phyloP scores from a whole-genome alignment of 1,140 invertebrate genomes.

The Chrysomallon squamiferum region DNA sequence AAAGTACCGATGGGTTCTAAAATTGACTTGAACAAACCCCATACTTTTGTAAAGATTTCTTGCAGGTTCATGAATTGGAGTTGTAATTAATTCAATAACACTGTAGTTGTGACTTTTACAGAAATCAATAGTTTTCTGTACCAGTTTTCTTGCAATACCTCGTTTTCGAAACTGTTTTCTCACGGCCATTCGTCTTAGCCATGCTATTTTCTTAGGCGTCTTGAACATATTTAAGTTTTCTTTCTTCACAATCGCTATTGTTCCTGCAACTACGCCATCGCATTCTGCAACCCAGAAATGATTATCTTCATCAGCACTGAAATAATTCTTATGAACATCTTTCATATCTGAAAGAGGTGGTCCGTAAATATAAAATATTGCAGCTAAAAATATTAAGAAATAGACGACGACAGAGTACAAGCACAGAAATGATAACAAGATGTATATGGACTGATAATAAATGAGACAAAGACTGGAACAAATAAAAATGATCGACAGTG shows the following conservation, averaged over 20 bases:
- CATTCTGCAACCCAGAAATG: constrained; percentile 30
- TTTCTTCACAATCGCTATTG: constrained; percentile 27
- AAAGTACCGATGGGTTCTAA: constrained; percentile 23
- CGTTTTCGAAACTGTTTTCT: constrained; percentile 18
- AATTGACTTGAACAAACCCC: constrained; percentile 24
- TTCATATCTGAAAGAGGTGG: constrained; percentile 26
- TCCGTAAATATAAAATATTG: constrained; percentile 25
- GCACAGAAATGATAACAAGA: background rate
- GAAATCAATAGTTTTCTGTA: constrained; percentile 20
- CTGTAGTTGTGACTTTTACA: constrained; percentile 23
- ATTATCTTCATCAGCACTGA: constrained; percentile 9
- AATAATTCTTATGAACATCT: constrained; percentile 19
- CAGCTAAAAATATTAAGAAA: constrained; percentile 1
- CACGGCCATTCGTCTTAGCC: constrained; percentile 39
- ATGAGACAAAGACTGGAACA: background rate
- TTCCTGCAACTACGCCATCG: constrained; percentile 24
- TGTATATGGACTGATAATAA: background rate
- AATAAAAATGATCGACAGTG: background rate
- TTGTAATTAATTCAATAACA: constrained; percentile 28
- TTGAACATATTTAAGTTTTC: background rate
- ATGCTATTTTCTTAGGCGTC: constrained; percentile 19
- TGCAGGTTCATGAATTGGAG: constrained; percentile 32
- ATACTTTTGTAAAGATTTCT: constrained; percentile 22
- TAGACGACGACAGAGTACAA: constrained; percentile 5
- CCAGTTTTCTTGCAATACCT: constrained; percentile 33